Base-by-base conservation (phyloP, 2,888 invertebrate genomes). In the Agelastica alni region DNA sequence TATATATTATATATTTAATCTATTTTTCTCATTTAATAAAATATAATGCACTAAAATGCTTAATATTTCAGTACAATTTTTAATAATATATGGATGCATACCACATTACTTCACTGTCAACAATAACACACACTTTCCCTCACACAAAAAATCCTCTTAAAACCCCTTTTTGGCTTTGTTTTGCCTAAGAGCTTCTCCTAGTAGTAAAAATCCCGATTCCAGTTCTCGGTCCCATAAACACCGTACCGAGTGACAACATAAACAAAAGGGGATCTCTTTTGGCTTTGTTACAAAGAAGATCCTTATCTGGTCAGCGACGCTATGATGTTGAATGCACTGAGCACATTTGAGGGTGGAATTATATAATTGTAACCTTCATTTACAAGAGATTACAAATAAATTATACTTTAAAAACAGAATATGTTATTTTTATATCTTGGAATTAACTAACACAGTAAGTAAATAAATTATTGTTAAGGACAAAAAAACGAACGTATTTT, bases 181-280 rank as follows among this genome's bases (percentile, higher is more conserved):
- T 13, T 39, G 7, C 12, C 12, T 31, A 13, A 20, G 49, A 31
- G 20, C 31, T 49, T 31, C 32, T 49, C 31, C 16, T 16, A 39
- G 31, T 16, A 49, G 32, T 49, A 42, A 41, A 41, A 22, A 41
- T 49, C 36, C 49, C 7, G 49, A 41, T 31, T 32, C 20, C 20
- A 16, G 49, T 32, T 32, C 49, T 49, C 22, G 49, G 13, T 22
- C 49, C 49, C 42, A 49, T 49, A 32, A 49, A 49, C 49, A 49
- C 49, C 49, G 41, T 20, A 49, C 42, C 41, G 42, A 49, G 41
- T 49, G 49, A 49, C 49, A 49, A 49, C 49, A 41, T 42, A 49
- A 49, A 49, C 49, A 48, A 48, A 48, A 48, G 39, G 30, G 48
- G 31, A 39, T 30, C 48, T 26, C 37, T 34, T 26, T 46, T 46